Evolutionary conservation across 2,888 invertebrate genomes (phyloP), one percentile per base, ranked within the genome.

Genomic region (Prosapia bicincta): DNA sequence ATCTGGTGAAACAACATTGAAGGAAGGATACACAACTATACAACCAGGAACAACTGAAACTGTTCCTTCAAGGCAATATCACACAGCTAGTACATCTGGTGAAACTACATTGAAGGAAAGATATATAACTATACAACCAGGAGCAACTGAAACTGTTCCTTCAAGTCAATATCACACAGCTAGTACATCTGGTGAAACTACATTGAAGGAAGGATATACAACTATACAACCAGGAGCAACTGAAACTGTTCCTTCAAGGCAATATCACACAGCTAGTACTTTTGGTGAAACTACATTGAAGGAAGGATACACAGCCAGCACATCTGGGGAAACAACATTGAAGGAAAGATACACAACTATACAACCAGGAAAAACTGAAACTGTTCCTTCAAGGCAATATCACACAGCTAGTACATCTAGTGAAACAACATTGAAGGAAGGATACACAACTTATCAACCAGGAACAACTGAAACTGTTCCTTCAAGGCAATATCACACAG

Each of bases 21-120:
- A 26, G 43, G 32, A 32, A 71, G 43, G 66, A 13, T 54, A 38
- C 9, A 28, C 65, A 6, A 25, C 70, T 10, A n/a, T 25, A 23
- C 38, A 73, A 24, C 69, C 66, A 28, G 71, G 67, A 24, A 68
- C 54, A 76, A 76, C 66, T 76, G 79, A 23, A 15, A 66, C 66
- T 72, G 25, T 13, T 1, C 3, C n/a, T 30, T 66, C 30, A 66
- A 72, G 20, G 3, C 15, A 13, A 20, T 15, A 20, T 32, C 66
- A 66, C 1, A 66, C 26, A 3, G 68, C 73, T 73, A 54, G 54
- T 5, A 32, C 26, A 6, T 30, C 9, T 30, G 9, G 9, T 6
- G 30, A 30, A 30, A 30, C 54, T 1, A 26, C 26, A 20, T n/a
- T 26, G 26, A 54, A 13, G 25, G 6, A 43, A 24, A 15, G 24